Evolutionary conservation across 2,888 invertebrate genomes (phyloP).

Genomic region (Actias luna): DNA sequence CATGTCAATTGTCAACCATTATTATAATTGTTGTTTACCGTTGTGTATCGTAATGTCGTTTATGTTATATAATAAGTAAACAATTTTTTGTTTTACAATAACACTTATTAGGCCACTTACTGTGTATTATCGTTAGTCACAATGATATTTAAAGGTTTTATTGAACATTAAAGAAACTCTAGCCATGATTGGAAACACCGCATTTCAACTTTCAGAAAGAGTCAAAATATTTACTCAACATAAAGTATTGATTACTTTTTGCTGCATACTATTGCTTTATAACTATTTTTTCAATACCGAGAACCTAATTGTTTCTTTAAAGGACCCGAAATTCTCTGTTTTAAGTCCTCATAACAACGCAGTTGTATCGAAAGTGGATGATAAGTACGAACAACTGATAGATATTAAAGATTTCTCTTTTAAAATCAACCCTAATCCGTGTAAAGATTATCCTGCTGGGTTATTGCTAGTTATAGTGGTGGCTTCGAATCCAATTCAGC

Average conservation of each 20-base stretch:
- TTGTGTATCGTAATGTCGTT: too few species aligned
- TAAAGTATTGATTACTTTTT: constrained; percentile 38
- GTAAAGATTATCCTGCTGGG: constrained; percentile 59
- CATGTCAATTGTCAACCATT: too few species aligned
- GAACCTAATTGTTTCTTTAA: constrained; percentile 32
- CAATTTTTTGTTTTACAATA: too few species aligned
- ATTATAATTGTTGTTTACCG: too few species aligned
- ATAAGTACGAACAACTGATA: constrained; percentile 65
- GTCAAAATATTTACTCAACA: constrained; percentile 44
- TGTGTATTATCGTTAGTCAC: too few species aligned
- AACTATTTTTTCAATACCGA: constrained; percentile 36
- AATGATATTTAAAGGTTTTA: neutral
- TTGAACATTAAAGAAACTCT: neutral
- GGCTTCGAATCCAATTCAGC: constrained; percentile 86
- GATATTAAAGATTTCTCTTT: constrained; percentile 84
- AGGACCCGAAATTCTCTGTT: constrained; percentile 48
- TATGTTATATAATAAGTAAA: too few species aligned
- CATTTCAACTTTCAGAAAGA: constrained; percentile 37
- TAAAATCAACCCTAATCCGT: constrained; percentile 80
- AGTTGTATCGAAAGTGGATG: constrained; percentile 33
- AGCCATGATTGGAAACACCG: constrained; percentile 25
- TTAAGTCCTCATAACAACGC: constrained; percentile 46
- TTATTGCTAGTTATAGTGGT: constrained; percentile 84
- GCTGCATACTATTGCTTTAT: constrained; percentile 38
- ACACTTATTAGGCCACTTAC: too few species aligned